phyloP scores from a whole-genome alignment of 2,113 vertebrate genomes.

The Carassius gibelio region DNA sequence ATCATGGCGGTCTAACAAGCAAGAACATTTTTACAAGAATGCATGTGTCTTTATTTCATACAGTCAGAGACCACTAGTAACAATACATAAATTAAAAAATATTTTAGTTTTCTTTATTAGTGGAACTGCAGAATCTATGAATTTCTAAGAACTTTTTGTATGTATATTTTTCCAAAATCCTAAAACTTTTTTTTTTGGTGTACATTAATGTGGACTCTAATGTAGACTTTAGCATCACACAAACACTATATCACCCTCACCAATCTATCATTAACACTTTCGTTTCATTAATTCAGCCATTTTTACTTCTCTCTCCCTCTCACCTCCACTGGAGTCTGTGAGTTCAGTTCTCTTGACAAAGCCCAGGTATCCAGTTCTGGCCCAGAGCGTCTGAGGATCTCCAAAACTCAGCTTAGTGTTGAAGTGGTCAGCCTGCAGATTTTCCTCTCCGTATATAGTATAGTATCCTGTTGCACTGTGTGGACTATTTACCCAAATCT shows the following conservation, averaged over 20 bases:
- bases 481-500: conserved; percentile 96
- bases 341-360: conserved; percentile 95
- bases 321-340: conserved; percentile 91
- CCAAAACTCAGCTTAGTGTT: conserved; percentile 97
- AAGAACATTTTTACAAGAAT: not conserved
- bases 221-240: no score
- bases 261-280: not conserved
- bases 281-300: not conserved
- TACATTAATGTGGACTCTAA: no score
- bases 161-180: no score
- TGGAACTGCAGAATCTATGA: no score
- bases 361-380: conserved; percentile 91
- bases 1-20: conserved; percentile 87
- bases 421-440: conserved; percentile 94
- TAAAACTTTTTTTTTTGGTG: no score
- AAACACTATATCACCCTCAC: not conserved
- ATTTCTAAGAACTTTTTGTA: no score
- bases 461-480: conserved; percentile 95
- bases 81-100: no score
- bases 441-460: conserved; percentile 95
- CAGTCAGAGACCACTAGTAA: no score
- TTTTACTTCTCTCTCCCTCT: not conserved
- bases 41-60: not conserved
- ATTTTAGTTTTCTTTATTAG: no score
- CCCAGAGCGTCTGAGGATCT: conserved; percentile 93